These are phyloP conservation scores for Trochalopteron elliotii DNA, from an alignment of 2,113 vertebrate genomes.

Conservation along the genomic window DNA sequence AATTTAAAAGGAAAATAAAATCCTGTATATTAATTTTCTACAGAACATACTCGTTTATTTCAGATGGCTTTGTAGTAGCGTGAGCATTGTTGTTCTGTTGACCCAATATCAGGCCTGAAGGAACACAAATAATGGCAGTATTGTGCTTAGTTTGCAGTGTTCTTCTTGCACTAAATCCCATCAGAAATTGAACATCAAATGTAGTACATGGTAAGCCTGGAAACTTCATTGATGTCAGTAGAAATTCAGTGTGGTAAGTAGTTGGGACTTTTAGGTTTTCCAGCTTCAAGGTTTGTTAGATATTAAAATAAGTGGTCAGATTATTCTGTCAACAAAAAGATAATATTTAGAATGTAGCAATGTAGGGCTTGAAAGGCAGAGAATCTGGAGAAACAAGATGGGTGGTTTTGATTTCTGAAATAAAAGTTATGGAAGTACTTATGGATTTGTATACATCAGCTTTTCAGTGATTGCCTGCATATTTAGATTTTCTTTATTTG, in stretches of 20 bases:
- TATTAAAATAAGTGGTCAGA: neutral
- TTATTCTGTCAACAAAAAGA: neutral
- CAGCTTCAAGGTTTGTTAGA: neutral
- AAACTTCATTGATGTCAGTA: neutral
- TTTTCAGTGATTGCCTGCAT: neutral
- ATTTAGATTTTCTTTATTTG: neutral
- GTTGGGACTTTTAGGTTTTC: neutral
- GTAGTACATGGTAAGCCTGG: neutral
- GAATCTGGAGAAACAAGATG: neutral
- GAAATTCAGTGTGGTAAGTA: constrained; percentile 4
- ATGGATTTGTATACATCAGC: rapidly evolving
- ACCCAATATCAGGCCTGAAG: constrained; percentile 50
- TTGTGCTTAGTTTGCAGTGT: constrained; percentile 36
- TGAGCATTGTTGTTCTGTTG: constrained; percentile 19
- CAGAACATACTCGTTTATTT: neutral
- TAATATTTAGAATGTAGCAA: neutral
- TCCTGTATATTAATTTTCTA: neutral
- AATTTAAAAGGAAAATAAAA: neutral
- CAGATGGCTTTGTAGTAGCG: neutral
- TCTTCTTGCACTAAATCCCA: neutral
- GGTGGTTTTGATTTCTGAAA: neutral
- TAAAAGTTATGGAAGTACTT: neutral
- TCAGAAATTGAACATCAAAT: neutral
- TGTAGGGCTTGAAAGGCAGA: neutral
- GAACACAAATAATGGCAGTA: constrained; percentile 47